Percentiles rank a stretch among this genome's conserved stretches.
Evolutionary conservation across 2,113 vertebrate genomes (phyloP).

Genomic region (Equus przewalskii): DNA sequence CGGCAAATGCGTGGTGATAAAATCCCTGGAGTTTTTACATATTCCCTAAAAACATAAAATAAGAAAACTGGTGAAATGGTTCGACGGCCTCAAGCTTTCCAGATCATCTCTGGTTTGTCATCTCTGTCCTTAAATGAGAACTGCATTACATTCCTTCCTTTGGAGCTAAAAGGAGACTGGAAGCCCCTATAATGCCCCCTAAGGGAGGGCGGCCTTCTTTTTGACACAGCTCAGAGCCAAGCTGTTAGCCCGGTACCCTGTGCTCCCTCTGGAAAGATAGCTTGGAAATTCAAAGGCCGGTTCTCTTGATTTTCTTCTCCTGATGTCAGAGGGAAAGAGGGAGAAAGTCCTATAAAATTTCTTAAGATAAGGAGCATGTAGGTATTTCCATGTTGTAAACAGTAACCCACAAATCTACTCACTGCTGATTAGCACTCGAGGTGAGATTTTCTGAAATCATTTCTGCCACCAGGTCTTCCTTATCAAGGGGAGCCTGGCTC

Average conservation of each 20-base stretch:
- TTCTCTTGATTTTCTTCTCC: not conserved
- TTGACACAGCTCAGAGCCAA: no score
- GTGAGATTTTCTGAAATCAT: not conserved
- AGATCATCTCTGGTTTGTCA: accelerated
- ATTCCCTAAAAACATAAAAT: not conserved
- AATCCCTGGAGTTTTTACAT: accelerated
- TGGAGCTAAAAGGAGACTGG: not conserved
- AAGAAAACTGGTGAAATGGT: accelerated
- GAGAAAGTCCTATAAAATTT: no score
- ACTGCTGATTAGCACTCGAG: not conserved
- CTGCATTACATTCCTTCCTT: accelerated
- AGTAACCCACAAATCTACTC: not conserved
- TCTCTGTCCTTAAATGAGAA: not conserved
- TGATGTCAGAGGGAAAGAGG: accelerated
- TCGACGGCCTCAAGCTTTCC: accelerated
- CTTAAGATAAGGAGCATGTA: not conserved
- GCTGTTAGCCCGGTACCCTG: accelerated
- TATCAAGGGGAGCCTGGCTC: accelerated
- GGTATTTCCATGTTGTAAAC: not conserved
- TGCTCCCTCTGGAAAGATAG: accelerated
- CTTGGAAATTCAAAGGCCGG: accelerated
- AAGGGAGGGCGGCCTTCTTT: no score
- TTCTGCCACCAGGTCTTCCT: not conserved
- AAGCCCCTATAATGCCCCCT: accelerated
- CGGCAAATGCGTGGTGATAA: accelerated